These are phyloP conservation scores for Macaca fascicularis DNA, from an alignment of 2,113 vertebrate species.

Conservation along the genomic window DNA sequence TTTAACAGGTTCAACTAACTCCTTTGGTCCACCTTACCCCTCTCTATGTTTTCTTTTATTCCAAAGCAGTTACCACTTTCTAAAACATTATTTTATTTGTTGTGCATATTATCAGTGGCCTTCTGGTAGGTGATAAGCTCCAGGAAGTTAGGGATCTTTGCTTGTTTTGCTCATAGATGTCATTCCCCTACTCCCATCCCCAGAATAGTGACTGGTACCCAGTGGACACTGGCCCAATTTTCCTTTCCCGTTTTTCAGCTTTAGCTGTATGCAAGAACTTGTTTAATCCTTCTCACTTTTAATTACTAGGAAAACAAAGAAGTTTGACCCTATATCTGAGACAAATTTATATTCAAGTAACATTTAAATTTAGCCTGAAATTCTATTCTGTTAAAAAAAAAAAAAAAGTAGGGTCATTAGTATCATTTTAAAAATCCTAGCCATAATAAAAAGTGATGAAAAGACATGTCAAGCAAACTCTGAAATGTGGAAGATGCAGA, in stretches of 20 bases:
- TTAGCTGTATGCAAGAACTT: background rate
- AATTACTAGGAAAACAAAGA: slow-evolving; percentile 2
- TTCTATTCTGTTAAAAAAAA: background rate
- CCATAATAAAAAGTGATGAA: background rate
- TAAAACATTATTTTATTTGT: background rate
- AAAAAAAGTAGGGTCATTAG: background rate
- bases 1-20: background rate
- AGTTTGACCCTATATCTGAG: background rate
- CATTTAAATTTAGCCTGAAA: slow-evolving; percentile 40
- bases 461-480: background rate
- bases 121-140: background rate
- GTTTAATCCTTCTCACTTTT: background rate
- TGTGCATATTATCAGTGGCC: background rate
- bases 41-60: background rate
- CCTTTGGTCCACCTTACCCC: background rate
- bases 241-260: slow-evolving; percentile 13
- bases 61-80: slow-evolving; percentile 19
- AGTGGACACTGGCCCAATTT: background rate
- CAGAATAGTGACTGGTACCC: background rate
- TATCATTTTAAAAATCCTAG: background rate
- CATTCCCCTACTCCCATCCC: background rate
- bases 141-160: background rate
- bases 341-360: slow-evolving; percentile 24
- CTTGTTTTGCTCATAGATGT: background rate
- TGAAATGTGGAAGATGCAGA: background rate